Percentiles rank a stretch among this genome's conserved stretches.
Evolutionary conservation across 23 tunicate genomes (phyloP).

Genomic region (Corella eumyota): DNA sequence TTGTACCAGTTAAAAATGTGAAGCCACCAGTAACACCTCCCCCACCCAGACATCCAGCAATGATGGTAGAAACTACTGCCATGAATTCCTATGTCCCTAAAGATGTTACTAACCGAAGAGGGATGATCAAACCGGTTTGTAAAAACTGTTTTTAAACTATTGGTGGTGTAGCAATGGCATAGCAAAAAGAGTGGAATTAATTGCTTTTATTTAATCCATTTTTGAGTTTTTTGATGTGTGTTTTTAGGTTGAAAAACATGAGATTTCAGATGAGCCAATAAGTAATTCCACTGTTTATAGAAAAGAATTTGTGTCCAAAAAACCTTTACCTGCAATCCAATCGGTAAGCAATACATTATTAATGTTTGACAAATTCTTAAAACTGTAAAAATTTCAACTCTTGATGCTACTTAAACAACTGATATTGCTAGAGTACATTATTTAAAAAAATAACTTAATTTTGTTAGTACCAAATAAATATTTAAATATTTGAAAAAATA

Average conservation of each 20-base stretch:
- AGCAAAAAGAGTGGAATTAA: not conserved
- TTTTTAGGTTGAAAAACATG: slow-evolving; percentile 51
- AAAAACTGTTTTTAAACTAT: not conserved
- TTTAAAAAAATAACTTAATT: too few relatives aligned
- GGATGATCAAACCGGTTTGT: slow-evolving; percentile 61
- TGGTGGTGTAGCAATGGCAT: not conserved
- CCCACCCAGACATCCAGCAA: slow-evolving; percentile 47
- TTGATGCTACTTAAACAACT: too few relatives aligned
- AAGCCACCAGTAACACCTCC: slow-evolving; percentile 39
- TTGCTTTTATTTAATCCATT: not conserved
- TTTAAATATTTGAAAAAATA: not conserved
- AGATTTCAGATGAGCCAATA: slow-evolving; percentile 47
- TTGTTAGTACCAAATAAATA: not conserved
- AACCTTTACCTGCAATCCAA: slow-evolving; percentile 37
- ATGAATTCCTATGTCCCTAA: slow-evolving; percentile 30
- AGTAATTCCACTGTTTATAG: slow-evolving; percentile 40
- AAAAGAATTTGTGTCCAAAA: slow-evolving; percentile 43
- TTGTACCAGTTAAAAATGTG: slow-evolving; percentile 22
- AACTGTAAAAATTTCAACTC: not conserved
- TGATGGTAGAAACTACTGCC: slow-evolving; percentile 54
- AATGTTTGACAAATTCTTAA: not conserved
- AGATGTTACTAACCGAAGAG: slow-evolving; percentile 38
- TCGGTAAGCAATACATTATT: slow-evolving; percentile 14
- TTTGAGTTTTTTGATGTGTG: not conserved
- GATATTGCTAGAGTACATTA: too few relatives aligned